phyloP scores from a whole-genome alignment of 2,797 vertebrate genomes.

The Acridotheres tristis region DNA sequence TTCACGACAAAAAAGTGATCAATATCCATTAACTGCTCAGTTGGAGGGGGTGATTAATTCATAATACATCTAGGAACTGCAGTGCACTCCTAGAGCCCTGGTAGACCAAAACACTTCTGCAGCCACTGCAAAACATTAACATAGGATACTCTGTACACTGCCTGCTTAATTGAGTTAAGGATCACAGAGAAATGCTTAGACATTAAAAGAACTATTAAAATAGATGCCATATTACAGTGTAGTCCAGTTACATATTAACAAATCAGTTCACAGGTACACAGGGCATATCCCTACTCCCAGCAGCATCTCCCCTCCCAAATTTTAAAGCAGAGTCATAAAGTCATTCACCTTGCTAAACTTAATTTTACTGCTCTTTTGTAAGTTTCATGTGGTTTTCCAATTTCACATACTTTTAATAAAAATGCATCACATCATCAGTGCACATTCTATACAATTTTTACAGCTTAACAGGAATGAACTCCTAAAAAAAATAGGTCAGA shows the following conservation, averaged over 20 bases:
- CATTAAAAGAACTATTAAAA: slow-evolving; percentile 41
- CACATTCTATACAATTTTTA: neutral
- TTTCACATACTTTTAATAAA: neutral
- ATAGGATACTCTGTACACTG: slow-evolving; percentile 56
- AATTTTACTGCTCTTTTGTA: slow-evolving; percentile 30
- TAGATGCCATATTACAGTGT: neutral
- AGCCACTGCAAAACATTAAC: slow-evolving; percentile 63
- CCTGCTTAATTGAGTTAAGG: slow-evolving; percentile 69
- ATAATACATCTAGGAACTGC: slow-evolving; percentile 31
- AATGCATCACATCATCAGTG: neutral
- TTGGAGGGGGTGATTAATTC: slow-evolving; percentile 49
- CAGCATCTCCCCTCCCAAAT: slow-evolving; percentile 12
- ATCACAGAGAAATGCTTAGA: slow-evolving; percentile 49
- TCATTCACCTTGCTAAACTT: neutral
- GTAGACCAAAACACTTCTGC: slow-evolving; percentile 14
- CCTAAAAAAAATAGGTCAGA: neutral
- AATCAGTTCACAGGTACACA: slow-evolving; percentile 47
- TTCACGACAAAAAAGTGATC: slow-evolving; percentile 62
- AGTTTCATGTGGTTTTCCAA: neutral
- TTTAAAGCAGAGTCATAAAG: slow-evolving; percentile 15
- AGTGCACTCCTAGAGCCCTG: slow-evolving; percentile 30
- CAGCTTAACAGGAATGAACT: neutral
- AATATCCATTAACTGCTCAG: slow-evolving; percentile 56
- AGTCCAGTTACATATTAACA: slow-evolving; percentile 10
- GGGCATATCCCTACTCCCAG: neutral